A percentile compares a stretch with the other conserved stretches of the same genome.
Conservation (phyloP, 2,888 invertebrate species). For the Cephus pygmeus region DNA sequence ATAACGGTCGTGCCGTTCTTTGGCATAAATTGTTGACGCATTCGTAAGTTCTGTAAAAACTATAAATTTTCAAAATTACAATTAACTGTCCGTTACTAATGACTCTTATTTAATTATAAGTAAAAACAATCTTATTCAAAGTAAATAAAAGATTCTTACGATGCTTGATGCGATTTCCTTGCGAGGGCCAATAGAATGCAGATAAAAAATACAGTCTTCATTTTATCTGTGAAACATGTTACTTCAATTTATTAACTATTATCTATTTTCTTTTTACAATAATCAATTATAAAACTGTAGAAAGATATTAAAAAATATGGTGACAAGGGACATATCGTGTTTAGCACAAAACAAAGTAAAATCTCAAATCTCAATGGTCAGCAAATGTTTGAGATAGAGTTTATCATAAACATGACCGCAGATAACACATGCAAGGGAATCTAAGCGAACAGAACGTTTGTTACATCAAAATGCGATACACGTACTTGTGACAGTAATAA, state of each 20-base stretch:
- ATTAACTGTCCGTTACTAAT: neutral
- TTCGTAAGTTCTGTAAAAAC: constrained; percentile 44
- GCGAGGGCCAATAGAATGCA: neutral
- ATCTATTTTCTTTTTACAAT: neutral
- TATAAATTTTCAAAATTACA: constrained; percentile 16
- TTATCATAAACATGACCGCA: neutral
- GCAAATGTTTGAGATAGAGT: neutral
- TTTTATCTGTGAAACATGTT: neutral
- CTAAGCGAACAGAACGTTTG: neutral
- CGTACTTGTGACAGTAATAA: neutral
- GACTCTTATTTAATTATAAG: neutral
- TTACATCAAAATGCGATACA: neutral
- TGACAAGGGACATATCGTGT: no score
- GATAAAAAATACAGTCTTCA: neutral
- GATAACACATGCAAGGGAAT: neutral
- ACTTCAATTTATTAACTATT: neutral
- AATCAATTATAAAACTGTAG: neutral
- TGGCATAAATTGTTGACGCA: constrained; percentile 40
- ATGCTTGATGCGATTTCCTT: neutral
- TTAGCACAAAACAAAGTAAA: neutral
- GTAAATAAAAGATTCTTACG: neutral
- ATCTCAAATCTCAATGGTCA: neutral
- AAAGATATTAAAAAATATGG: neutral
- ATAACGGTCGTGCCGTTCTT: constrained; percentile 29
- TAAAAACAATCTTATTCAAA: no score